Conservation (phyloP, 2,888 invertebrate genomes). For the Torymus texanus region DNA sequence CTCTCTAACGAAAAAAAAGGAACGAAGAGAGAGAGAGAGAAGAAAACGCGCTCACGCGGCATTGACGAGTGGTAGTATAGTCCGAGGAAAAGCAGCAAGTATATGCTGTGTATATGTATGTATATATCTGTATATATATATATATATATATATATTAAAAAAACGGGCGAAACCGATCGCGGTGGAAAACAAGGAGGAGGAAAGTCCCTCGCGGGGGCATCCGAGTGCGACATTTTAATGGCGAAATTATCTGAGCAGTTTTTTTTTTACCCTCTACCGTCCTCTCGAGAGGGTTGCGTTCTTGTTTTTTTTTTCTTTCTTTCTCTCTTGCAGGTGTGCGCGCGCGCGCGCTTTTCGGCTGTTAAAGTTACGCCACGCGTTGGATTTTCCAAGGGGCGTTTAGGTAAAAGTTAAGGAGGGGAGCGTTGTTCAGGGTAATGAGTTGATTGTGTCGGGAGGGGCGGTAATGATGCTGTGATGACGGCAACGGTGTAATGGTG, state of each 20-base stretch:
- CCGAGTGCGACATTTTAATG: constrained; percentile 52
- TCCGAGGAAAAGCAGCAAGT: not conserved
- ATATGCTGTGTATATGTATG: too few species aligned
- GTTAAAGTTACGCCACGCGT: not conserved
- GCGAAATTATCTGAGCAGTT: constrained; percentile 35
- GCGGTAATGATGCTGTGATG: not conserved
- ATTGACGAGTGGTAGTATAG: not conserved
- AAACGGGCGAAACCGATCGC: constrained; percentile 24
- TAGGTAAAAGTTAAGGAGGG: not conserved
- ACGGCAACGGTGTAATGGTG: not conserved
- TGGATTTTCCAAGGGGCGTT: constrained; percentile 9
- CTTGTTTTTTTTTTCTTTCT: not conserved
- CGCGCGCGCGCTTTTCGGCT: not conserved
- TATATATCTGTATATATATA: too few species aligned
- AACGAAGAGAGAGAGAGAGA: constrained; percentile 15
- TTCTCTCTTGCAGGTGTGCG: not conserved
- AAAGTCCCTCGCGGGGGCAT: constrained; percentile 42
- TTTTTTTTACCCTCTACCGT: not conserved
- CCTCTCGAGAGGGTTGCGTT: not conserved
- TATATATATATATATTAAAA: too few species aligned
- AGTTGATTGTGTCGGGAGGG: too few species aligned
- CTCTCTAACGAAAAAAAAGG: not conserved
- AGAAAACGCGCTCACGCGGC: not conserved
- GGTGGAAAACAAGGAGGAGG: not conserved
- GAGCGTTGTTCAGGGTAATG: too few species aligned